Conservation (phyloP, 1,140 invertebrate genomes). For the Patella vulgata region DNA sequence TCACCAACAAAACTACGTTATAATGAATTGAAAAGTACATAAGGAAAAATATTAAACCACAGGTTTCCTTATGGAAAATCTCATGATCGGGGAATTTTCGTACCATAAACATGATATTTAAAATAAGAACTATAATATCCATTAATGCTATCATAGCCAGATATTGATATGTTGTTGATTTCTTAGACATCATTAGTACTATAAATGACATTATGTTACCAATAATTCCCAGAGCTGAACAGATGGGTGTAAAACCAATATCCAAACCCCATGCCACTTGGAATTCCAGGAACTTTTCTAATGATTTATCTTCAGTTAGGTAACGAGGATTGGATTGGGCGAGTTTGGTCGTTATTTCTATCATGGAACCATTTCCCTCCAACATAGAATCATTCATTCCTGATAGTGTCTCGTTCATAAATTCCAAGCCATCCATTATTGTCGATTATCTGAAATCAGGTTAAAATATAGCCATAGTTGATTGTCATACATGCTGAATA, state of each 20-base stretch:
- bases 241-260: constrained; percentile 20
- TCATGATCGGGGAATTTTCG: constrained; percentile 9
- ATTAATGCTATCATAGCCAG: constrained; percentile 39
- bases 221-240: constrained; percentile 39
- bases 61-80: constrained; percentile 9
- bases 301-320: constrained; percentile 3
- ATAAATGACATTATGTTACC: constrained; percentile 44
- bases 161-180: constrained; percentile 41
- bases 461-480: no score
- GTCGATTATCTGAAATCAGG: no score
- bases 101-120: constrained; percentile 4
- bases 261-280: constrained; percentile 3
- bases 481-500: no score
- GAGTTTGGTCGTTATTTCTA: no score
- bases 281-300: constrained; percentile 4
- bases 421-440: no score
- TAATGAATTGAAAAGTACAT: constrained; percentile 25
- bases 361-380: no score
- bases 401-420: no score
- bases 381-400: no score
- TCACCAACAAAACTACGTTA: constrained; percentile 10
- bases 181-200: constrained; percentile 32
- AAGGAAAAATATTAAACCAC: constrained; percentile 11
- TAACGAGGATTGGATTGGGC: background rate
- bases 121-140: constrained; percentile 40